phyloP scores from a whole-genome alignment of 2,888 invertebrate species.

The Eupsilia transversa region DNA sequence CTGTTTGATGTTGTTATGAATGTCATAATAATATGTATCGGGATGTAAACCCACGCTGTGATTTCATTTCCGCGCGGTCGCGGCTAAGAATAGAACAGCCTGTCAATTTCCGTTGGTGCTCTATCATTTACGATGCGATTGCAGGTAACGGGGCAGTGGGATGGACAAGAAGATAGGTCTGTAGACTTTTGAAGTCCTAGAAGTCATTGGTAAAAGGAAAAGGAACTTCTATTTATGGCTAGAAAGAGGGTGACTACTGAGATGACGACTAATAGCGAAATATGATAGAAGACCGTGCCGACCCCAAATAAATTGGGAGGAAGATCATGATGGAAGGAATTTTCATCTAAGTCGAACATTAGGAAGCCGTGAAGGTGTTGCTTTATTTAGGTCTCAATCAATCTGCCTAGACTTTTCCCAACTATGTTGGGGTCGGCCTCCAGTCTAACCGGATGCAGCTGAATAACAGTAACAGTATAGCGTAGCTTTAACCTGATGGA shows the following conservation, averaged over 20 bases:
- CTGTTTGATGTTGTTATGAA: constrained; percentile 14
- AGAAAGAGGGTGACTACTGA: neutral
- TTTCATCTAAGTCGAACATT: neutral
- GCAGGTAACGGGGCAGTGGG: neutral
- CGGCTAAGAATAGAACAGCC: constrained; percentile 33
- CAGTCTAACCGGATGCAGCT: too few relatives aligned
- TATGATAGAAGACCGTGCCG: neutral
- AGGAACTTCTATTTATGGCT: neutral
- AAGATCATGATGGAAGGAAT: neutral
- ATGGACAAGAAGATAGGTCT: neutral
- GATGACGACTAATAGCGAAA: neutral
- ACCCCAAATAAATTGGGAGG: neutral
- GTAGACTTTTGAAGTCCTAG: neutral
- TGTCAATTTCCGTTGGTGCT: constrained; percentile 36
- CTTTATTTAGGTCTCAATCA: neutral
- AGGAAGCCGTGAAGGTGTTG: neutral
- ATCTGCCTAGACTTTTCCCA: too few relatives aligned
- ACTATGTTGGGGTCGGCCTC: too few relatives aligned
- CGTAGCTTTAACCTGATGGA: too few relatives aligned
- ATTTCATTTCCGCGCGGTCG: constrained; percentile 31
- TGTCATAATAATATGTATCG: constrained; percentile 41
- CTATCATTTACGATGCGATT: constrained; percentile 6
- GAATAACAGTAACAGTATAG: too few relatives aligned
- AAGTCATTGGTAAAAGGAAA: neutral
- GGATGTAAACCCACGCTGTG: constrained; percentile 30